These are phyloP conservation scores for Teleogryllus oceanicus DNA, from an alignment of 2,888 invertebrate species.

Conservation along the genomic window DNA sequence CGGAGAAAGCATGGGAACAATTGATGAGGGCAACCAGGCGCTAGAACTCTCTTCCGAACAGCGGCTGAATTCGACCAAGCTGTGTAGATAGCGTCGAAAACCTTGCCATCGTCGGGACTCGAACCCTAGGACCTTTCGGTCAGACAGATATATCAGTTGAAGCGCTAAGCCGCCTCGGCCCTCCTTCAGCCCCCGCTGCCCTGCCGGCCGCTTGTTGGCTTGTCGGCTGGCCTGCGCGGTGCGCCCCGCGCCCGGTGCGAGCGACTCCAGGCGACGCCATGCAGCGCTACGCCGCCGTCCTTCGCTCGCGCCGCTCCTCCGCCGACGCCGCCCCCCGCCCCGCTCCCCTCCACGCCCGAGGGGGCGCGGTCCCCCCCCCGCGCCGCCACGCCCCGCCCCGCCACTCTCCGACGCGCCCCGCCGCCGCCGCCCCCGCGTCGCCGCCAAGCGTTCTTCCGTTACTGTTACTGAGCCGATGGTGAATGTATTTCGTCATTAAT, in stretches of 20 bases:
- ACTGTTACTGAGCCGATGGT: conserved; percentile 28
- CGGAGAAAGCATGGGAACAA: too few relatives aligned
- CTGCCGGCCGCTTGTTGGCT: too few relatives aligned
- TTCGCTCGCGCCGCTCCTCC: neutral
- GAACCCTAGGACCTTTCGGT: too few relatives aligned
- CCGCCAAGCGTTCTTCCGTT: neutral
- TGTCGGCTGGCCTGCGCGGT: neutral
- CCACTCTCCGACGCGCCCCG: neutral
- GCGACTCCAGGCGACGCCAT: neutral
- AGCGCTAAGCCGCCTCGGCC: too few relatives aligned
- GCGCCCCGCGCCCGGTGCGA: neutral
- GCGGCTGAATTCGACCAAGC: too few relatives aligned
- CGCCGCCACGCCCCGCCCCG: neutral
- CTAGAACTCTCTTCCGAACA: too few relatives aligned
- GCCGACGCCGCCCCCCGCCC: neutral
- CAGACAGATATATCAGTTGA: too few relatives aligned
- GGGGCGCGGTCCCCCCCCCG: neutral
- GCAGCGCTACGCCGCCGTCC: neutral
- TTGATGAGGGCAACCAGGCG: too few relatives aligned
- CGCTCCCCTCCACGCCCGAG: conserved; percentile 19
- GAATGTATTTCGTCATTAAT: conserved; percentile 42
- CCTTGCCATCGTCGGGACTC: too few relatives aligned
- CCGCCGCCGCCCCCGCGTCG: neutral
- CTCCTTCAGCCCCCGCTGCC: too few relatives aligned
- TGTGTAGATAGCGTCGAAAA: too few relatives aligned